These are phyloP conservation scores for Orius laevigatus DNA, from an alignment of 1,140 invertebrate genomes.

Conservation along the genomic window DNA sequence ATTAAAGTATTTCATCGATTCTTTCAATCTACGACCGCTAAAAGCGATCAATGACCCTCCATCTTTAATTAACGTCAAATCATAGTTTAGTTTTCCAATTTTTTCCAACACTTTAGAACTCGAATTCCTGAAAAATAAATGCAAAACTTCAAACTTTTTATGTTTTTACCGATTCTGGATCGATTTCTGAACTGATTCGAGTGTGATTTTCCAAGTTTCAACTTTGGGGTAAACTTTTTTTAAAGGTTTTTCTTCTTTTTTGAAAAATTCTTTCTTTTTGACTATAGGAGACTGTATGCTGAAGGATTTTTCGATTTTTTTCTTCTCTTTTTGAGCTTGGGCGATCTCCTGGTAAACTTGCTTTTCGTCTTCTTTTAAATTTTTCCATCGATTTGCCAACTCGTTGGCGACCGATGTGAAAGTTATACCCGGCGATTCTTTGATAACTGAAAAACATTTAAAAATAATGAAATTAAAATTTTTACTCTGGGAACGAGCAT, in stretches of 20 bases:
- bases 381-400: slow-evolving; percentile 28
- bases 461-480: slow-evolving; percentile 4
- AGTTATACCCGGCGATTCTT: slow-evolving; percentile 26
- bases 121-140: neutral
- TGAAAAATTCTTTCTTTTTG: slow-evolving; percentile 9
- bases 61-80: slow-evolving; percentile 5
- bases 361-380: slow-evolving; percentile 28
- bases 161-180: slow-evolving; percentile 8
- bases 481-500: slow-evolving; percentile 26
- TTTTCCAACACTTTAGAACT: neutral
- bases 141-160: neutral
- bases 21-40: slow-evolving; percentile 15
- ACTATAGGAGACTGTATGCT: neutral
- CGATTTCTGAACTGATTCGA: neutral
- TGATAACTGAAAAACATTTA: slow-evolving; percentile 22
- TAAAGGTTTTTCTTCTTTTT: slow-evolving; percentile 4
- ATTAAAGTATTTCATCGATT: slow-evolving; percentile 17
- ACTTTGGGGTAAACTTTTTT: slow-evolving; percentile 9
- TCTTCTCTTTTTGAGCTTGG: slow-evolving; percentile 10
- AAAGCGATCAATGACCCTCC: slow-evolving; percentile 8
- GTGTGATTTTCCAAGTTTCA: slow-evolving; percentile 4
- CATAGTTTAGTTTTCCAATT: slow-evolving; percentile 12
- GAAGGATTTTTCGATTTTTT: slow-evolving; percentile 12
- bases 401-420: slow-evolving; percentile 27
- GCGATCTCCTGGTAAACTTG: slow-evolving; percentile 28